phyloP scores from a whole-genome alignment of 1,140 invertebrate genomes.

The Ceratosolen solmsi region DNA sequence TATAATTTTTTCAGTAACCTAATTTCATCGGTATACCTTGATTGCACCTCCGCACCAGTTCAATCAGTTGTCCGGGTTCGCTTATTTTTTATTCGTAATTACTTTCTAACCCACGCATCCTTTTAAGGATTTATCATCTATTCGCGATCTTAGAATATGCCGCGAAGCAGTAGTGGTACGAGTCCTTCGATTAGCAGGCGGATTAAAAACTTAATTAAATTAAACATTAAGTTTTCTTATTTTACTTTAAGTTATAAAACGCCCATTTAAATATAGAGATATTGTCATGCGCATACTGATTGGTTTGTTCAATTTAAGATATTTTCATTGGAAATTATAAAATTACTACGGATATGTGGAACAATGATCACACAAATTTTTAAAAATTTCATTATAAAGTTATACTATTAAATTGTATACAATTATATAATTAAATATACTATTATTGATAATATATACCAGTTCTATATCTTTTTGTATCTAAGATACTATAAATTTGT shows the following conservation, averaged over 20 bases:
- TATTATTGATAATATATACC: no score
- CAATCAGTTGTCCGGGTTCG: neutral
- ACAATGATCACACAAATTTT: no score
- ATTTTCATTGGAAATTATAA: no score
- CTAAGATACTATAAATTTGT: no score
- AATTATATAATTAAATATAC: no score
- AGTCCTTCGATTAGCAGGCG: neutral
- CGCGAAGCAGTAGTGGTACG: neutral
- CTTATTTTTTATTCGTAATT: neutral
- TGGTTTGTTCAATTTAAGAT: no score
- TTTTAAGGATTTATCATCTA: neutral
- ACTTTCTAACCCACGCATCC: neutral
- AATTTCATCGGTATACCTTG: neutral
- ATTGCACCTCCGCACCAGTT: neutral
- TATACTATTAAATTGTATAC: no score
- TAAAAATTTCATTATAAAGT: no score
- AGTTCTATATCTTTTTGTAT: no score
- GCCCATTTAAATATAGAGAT: neutral
- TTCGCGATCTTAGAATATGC: neutral
- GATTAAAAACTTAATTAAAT: neutral
- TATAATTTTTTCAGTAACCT: neutral
- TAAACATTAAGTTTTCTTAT: neutral
- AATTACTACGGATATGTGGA: no score
- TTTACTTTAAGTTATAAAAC: no score
- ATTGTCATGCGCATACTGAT: neutral